Conservation (phyloP, 2,888 invertebrate species). For the Herminia tarsipennalis region DNA sequence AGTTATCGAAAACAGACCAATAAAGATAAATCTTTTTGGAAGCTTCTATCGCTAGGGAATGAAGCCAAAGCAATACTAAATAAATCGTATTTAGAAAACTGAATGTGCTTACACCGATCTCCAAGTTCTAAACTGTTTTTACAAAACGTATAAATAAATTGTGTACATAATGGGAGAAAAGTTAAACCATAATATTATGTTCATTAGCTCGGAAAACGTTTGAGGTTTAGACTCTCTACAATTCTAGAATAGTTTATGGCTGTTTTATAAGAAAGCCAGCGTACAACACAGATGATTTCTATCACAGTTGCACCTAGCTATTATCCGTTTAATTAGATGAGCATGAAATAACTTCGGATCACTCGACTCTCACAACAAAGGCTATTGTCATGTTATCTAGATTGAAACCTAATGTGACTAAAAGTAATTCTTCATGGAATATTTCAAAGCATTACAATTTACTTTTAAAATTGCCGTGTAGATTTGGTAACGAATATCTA, state of each 20-base stretch:
- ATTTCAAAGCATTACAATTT: constrained; percentile 5
- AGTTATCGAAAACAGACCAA: too few relatives aligned
- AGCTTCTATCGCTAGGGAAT: too few relatives aligned
- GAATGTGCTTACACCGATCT: too few relatives aligned
- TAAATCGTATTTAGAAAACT: too few relatives aligned
- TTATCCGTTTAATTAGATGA: constrained; percentile 40
- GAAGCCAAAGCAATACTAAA: too few relatives aligned
- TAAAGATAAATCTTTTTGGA: too few relatives aligned
- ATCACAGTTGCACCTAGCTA: constrained; percentile 21
- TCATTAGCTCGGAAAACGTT: constrained; percentile 1
- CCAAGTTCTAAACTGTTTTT: too few relatives aligned
- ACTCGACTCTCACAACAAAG: constrained; percentile 54
- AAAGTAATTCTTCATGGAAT: constrained; percentile 14
- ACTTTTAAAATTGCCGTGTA: constrained; percentile 6
- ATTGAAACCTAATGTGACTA: constrained; percentile 42
- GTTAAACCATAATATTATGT: neutral
- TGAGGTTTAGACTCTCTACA: neutral
- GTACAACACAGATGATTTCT: neutral
- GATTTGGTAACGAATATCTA: neutral
- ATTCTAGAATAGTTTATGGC: constrained; percentile 1
- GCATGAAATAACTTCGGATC: constrained; percentile 34
- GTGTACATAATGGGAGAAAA: too few relatives aligned
- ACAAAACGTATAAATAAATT: too few relatives aligned
- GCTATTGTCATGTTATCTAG: constrained; percentile 60
- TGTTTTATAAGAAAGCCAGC: neutral